Conservation (phyloP, 2,797 vertebrate genomes). For the Girardinus metallicus region DNA sequence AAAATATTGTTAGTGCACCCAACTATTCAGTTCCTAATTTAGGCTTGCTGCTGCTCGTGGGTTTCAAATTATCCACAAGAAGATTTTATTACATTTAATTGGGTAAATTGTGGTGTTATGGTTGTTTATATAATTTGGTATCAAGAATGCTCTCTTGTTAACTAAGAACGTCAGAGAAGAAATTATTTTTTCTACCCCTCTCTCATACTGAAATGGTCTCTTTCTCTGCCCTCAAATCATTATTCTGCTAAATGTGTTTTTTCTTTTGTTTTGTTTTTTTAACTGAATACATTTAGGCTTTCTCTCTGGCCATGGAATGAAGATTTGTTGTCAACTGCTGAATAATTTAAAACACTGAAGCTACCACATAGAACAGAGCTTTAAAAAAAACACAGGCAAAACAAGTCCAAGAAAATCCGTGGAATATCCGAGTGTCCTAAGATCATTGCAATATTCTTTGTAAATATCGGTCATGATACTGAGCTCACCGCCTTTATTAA, state of each 20-base stretch:
- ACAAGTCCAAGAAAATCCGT: conserved; percentile 23
- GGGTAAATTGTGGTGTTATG: not conserved
- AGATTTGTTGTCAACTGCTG: conserved; percentile 44
- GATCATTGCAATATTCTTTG: conserved; percentile 11
- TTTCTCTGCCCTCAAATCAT: not conserved
- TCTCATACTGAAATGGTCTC: not conserved
- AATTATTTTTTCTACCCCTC: not conserved
- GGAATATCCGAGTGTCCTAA: conserved; percentile 2
- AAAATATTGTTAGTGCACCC: conserved; percentile 55
- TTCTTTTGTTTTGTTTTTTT: conserved; percentile 1
- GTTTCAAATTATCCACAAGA: conserved; percentile 11
- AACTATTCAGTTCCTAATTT: conserved; percentile 57
- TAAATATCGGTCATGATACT: conserved; percentile 3
- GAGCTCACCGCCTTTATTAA: not conserved
- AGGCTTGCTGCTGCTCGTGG: conserved; percentile 35
- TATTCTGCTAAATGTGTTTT: not conserved
- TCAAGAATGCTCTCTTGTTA: not conserved
- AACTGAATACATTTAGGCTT: conserved; percentile 14
- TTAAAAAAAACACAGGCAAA: conserved; percentile 26
- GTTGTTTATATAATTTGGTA: not conserved
- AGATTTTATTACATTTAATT: not conserved
- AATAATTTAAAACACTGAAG: conserved; percentile 65
- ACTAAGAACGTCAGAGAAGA: not conserved
- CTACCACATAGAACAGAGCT: conserved; percentile 20
- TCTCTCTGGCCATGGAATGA: conserved; percentile 22